Base-by-base conservation (phyloP, 2,888 invertebrate species). In the Ophioninae sp. region DNA sequence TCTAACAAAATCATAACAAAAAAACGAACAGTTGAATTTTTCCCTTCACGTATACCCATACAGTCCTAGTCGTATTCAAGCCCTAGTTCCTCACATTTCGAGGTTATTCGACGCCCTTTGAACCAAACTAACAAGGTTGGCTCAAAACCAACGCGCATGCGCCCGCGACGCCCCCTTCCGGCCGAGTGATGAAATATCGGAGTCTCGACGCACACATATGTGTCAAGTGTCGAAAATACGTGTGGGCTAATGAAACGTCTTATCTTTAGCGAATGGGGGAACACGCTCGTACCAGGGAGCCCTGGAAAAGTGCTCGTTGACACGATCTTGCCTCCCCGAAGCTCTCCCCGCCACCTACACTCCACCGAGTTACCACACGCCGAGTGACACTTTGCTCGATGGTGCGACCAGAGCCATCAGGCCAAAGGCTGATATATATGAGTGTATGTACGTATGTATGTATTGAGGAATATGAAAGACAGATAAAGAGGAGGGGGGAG, bases 301-400 rank as follows among this genome's bases (percentile, higher is more conserved):
- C 74, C 81, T 83, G 74, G 73, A 84, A 84, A 77, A 71, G 56
- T 59, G 68, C 84, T 85, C 79, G 87, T 88, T 87, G 88, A 88
- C 88, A 85, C 87, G 81, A 69, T 79, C 79, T 83, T 84, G 83
- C 84, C 84, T 84, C 85, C 84, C 82, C 79, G 82, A 84, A 87
- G 85, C 86, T 85, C 69, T 39, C 64, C 65, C 59, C 79, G 76
- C 61, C 84, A 78, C 78, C 81, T 72, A 81, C 83, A 63, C 51
- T 80, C 64, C 76, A 79, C 72, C 37, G 69, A 56, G 69, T 79
- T 68, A 68, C 79, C 74, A 68, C 75, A 76, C 69, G 69, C 82
- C 76, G 67, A 79, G 84, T 84, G 72, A 72, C 61, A 68, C 84
- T 84, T 76, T 76, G 67, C 44, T 69, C 56, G 59, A 41, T 74